Conservation (phyloP, 2,888 invertebrate genomes). For the Torymus auratus region DNA sequence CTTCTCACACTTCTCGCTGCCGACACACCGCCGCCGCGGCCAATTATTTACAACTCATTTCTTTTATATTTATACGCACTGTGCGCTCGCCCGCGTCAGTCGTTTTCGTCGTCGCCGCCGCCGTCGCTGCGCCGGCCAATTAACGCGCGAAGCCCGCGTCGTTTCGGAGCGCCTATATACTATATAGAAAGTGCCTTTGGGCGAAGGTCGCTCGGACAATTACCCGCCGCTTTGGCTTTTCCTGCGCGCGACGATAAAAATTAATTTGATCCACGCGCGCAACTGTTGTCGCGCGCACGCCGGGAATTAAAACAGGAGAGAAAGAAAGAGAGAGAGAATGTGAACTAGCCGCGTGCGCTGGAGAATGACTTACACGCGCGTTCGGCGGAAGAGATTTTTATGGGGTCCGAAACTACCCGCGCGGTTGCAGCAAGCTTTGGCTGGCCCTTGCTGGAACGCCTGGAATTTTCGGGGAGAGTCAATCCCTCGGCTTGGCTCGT, state of each 20-base stretch:
- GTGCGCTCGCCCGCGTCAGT: neutral
- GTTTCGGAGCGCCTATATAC: too few species aligned
- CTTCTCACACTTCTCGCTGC: neutral
- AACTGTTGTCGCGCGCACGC: neutral
- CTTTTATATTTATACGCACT: slow-evolving; percentile 4
- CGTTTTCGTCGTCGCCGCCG: neutral
- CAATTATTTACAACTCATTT: slow-evolving; percentile 40
- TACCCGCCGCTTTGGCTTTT: slow-evolving; percentile 14
- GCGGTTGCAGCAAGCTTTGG: slow-evolving; percentile 45
- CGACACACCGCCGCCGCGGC: neutral
- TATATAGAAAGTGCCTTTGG: slow-evolving; percentile 33
- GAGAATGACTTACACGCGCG: slow-evolving; percentile 43
- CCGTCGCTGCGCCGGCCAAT: slow-evolving; percentile 16
- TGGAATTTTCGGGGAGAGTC: slow-evolving; percentile 62
- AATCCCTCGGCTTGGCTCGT: slow-evolving; percentile 37
- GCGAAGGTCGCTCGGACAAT: slow-evolving; percentile 48
- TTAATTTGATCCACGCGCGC: slow-evolving; percentile 46
- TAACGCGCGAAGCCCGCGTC: slow-evolving; percentile 13
- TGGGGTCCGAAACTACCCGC: slow-evolving; percentile 63
- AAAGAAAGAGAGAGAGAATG: neutral
- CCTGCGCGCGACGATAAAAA: slow-evolving; percentile 43
- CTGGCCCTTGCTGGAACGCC: slow-evolving; percentile 60
- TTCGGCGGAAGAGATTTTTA: slow-evolving; percentile 73
- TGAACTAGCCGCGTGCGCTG: neutral
- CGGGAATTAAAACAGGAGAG: neutral